Evolutionary conservation across 2,888 invertebrate genomes (phyloP), one percentile per base, ranked within the genome.

Genomic region (Cryptophagus acutangulus): DNA sequence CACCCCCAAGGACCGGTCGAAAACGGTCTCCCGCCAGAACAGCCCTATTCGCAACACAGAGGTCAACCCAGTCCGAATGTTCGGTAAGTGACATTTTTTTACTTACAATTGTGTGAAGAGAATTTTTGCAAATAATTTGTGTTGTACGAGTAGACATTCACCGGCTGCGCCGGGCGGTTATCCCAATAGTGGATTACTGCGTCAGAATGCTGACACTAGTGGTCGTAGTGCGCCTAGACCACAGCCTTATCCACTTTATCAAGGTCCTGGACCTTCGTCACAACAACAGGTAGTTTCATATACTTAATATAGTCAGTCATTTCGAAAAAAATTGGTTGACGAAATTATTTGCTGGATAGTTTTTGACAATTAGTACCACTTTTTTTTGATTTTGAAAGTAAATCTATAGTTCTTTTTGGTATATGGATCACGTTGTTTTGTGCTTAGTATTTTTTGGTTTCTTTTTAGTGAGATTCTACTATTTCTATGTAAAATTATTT

Each of bases 21-120:
- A 55, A 75, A 76, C 49, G 75, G 75, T 10, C 56, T 75, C 47
- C 72, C 74, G 12, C 69, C 73, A 2, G 37, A 49, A 1, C 57
- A 57, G 33, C 39, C 51, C 2, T 46, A 51, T 16, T 51, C 49
- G 35, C 46, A 56, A 3, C 54, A 55, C 30, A 41, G 57, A 13
- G 48, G 51, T 37, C 60, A 52, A 38, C 59, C 51, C 20, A 62
- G 57, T 43, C 61, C 52, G 29, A 60, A 46, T 33, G 52, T 55
- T 29, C 52, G 58, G 58, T 55, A 45, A 49, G 48, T 37, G 9
- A 26, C n/a, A 26, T 12, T 31, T 31, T 3, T 8, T 31, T 5
- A 15, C 4, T 8, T 31, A 9, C 16, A 31, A n/a, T 31, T 13
- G 13, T 13, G 9, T 26, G n/a, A 9, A 8, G 8, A 20, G 24